Base-by-base conservation (phyloP, 35 echinoderm and acorn worm genomes). In the Patiria miniata region DNA sequence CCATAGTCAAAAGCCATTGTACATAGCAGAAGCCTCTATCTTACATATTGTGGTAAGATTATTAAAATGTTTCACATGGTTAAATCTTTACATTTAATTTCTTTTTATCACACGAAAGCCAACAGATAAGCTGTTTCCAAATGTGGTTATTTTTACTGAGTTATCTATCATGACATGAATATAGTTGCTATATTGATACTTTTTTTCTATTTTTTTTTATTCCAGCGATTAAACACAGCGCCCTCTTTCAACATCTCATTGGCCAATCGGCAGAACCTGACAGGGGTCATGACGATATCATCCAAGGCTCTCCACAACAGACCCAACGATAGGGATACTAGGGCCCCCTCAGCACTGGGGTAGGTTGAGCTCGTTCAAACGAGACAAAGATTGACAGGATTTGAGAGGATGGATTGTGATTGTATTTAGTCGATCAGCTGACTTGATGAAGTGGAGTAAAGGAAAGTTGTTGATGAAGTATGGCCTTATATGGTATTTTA, bases 261-360 rank as follows among this genome's bases (percentile, higher is more conserved):
- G 6, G 84, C 61, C 39, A 61, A 95, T 30, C 79, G 85, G 21
- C 86, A 91, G 32, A 83, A 61, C 39, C 58, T 95, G 33, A 95
- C 79, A 54, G 93, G 93, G 42, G 83, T 95, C 8, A 95, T 95
- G 83, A 95, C 93, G 44, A 95, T 95, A n/a, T 95, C 93, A 18
- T 95, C 93, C 18, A 95, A 95, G 79, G 93, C 93, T 9, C 55
- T 95, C 14, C 93, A 95, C 39, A 95, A 83, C 50, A 76, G 93
- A 61, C 88, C 85, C 5, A 86, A 89, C 58, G 93, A 95, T 52
- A 91, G 84, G 29, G 91, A 93, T 21, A 53, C 86, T 36, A 58
- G 80, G 34, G 86, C 89, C 1, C 81, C 88, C 9, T 81, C 85
- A 61, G n/a, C 79, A 73, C 81, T 85, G 77, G 89, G 86, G 47